Percentiles rank a stretch among this genome's conserved stretches.
phyloP scores from a whole-genome alignment of 2,797 vertebrate genomes.

The Kryptolebias ocellatus region DNA sequence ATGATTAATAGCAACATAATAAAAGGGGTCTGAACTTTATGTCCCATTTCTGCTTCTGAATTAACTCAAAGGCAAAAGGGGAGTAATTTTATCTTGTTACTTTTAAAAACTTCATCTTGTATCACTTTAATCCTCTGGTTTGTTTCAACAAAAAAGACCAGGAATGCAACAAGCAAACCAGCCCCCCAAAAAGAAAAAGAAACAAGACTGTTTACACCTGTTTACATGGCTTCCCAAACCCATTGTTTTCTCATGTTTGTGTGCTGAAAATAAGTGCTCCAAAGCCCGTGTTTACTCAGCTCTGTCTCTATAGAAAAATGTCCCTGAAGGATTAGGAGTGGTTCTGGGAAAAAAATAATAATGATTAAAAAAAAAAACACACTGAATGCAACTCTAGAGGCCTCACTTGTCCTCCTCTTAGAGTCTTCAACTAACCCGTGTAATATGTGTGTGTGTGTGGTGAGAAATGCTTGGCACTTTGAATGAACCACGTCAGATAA shows the following conservation, averaged over 20 bases:
- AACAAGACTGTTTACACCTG: slow-evolving; percentile 10
- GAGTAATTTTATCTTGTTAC: neutral
- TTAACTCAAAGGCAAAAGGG: neutral
- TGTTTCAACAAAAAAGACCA: no score
- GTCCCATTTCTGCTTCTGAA: neutral
- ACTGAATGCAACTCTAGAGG: slow-evolving; percentile 20
- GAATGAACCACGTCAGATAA: neutral
- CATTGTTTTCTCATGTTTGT: neutral
- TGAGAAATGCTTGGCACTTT: neutral
- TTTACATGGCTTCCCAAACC: slow-evolving; percentile 13
- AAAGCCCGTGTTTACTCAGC: slow-evolving; percentile 38
- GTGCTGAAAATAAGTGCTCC: slow-evolving; percentile 32
- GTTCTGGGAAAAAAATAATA: slow-evolving; percentile 28
- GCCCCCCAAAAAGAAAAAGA: no score
- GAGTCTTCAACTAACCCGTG: slow-evolving; percentile 26
- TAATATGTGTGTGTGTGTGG: neutral
- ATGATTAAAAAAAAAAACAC: no score
- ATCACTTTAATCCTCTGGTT: no score
- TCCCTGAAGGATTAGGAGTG: slow-evolving; percentile 54
- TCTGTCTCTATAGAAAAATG: slow-evolving; percentile 57
- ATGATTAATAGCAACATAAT: neutral
- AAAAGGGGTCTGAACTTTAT: neutral
- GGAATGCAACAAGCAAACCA: neutral
- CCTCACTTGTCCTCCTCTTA: slow-evolving; percentile 26
- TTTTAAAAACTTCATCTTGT: neutral